These are phyloP conservation scores for Hylaea fasciaria DNA, from an alignment of 2,888 invertebrate genomes.

Conservation along the genomic window DNA sequence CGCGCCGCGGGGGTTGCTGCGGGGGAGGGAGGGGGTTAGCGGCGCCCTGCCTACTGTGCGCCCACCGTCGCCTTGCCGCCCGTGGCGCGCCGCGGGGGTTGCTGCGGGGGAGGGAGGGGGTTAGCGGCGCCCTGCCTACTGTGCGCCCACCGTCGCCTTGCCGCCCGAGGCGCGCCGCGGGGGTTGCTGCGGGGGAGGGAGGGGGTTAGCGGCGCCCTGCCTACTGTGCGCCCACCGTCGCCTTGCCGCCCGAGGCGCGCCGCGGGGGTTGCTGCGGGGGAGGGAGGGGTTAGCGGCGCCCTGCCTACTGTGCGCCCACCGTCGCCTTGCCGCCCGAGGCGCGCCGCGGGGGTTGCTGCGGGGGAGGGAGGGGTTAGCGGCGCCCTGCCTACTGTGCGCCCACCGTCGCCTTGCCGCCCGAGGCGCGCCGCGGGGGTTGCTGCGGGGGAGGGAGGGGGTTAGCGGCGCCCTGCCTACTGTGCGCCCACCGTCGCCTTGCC, in stretches of 20 bases:
- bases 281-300: no score
- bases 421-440: conserved; percentile 84
- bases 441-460: conserved; percentile 54
- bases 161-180: conserved; percentile 75
- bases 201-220: no score
- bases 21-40: no score
- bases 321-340: conserved; percentile 81
- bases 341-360: conserved; percentile 85
- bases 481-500: conserved; percentile 89
- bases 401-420: conserved; percentile 85
- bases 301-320: conserved; percentile 95
- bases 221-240: conserved; percentile 94
- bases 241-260: conserved; percentile 71
- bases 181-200: conserved; percentile 82
- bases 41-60: no score
- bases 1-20: conserved; percentile 85
- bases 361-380: no score
- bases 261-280: conserved; percentile 85
- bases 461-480: no score
- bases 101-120: conserved; percentile 64
- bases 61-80: conserved; percentile 88
- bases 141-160: conserved; percentile 90
- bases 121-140: no score
- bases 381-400: conserved; percentile 97
- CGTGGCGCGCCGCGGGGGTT: conserved; percentile 82